Conservation (phyloP, 2,888 invertebrate genomes). For the Belgica antarctica region DNA sequence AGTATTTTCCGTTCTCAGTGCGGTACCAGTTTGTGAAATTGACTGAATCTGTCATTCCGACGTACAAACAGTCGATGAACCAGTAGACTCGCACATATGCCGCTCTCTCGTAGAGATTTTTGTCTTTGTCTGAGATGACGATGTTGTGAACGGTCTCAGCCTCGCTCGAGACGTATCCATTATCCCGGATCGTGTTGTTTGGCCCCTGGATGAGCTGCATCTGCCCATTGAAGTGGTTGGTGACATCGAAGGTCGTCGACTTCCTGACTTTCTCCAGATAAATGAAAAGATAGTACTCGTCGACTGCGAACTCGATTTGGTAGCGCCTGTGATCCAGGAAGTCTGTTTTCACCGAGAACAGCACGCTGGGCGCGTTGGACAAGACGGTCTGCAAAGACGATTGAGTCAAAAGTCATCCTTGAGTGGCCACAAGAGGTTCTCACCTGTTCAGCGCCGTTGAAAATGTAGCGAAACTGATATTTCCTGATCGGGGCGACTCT, state of each 20-base stretch:
- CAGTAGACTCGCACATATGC: conserved; percentile 66
- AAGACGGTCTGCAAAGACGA: too few relatives aligned
- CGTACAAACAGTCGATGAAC: conserved; percentile 74
- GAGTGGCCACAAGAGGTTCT: too few relatives aligned
- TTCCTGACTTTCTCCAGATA: neutral
- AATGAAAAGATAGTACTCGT: conserved; percentile 17
- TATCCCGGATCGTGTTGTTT: conserved; percentile 58
- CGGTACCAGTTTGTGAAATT: conserved; percentile 65
- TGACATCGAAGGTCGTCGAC: neutral
- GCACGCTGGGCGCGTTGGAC: neutral
- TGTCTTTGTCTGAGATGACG: conserved; percentile 61
- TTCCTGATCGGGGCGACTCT: neutral
- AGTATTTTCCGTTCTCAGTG: conserved; percentile 60
- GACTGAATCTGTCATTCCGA: conserved; percentile 64
- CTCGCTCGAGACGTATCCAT: conserved; percentile 65
- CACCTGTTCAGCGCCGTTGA: neutral
- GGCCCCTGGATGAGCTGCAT: conserved; percentile 57
- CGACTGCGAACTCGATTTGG: neutral
- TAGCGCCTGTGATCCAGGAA: conserved; percentile 4
- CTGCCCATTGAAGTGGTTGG: conserved; percentile 49
- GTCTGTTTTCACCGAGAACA: neutral
- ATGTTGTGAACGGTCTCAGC: conserved; percentile 61
- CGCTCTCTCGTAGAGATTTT: conserved; percentile 59
- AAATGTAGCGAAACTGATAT: neutral
- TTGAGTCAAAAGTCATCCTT: too few relatives aligned